Evolutionary conservation across 2,113 vertebrate genomes (phyloP).

Genomic region (Brachirus orientalis): DNA sequence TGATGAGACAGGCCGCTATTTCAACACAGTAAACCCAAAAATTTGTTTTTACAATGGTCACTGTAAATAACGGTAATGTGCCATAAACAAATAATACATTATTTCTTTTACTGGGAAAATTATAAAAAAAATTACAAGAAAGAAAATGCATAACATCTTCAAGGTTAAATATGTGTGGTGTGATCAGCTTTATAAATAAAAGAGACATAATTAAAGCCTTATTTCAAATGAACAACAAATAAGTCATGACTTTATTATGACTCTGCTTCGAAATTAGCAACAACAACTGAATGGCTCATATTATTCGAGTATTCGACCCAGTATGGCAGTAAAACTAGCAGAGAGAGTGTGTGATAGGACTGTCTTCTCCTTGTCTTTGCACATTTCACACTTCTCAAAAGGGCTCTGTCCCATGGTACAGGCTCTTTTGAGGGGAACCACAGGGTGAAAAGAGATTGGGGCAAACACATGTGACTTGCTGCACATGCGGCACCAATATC

Average conservation of each 20-base stretch:
- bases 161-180: too few species aligned
- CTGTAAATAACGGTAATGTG: too few species aligned
- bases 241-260: too few species aligned
- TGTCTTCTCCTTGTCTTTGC: slow-evolving; percentile 14
- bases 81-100: too few species aligned
- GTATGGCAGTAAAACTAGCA: slow-evolving; percentile 10
- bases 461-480: slow-evolving; percentile 50
- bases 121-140: too few species aligned
- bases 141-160: too few species aligned
- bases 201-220: slow-evolving; percentile 21
- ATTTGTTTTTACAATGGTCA: too few species aligned
- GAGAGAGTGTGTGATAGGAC: slow-evolving; percentile 6
- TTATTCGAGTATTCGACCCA: slow-evolving; percentile 28
- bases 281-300: neutral
- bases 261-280: neutral
- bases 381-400: slow-evolving; percentile 24
- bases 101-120: too few species aligned
- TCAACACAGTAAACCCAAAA: neutral
- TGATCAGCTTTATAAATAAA: slow-evolving; percentile 8
- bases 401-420: slow-evolving; percentile 17
- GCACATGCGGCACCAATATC: slow-evolving; percentile 16
- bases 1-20: slow-evolving; percentile 5
- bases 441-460: slow-evolving; percentile 30
- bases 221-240: neutral
- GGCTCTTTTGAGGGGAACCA: slow-evolving; percentile 23